Evolutionary conservation across 2,888 invertebrate species (phyloP).

Genomic region (Drosophila prostipennis): DNA sequence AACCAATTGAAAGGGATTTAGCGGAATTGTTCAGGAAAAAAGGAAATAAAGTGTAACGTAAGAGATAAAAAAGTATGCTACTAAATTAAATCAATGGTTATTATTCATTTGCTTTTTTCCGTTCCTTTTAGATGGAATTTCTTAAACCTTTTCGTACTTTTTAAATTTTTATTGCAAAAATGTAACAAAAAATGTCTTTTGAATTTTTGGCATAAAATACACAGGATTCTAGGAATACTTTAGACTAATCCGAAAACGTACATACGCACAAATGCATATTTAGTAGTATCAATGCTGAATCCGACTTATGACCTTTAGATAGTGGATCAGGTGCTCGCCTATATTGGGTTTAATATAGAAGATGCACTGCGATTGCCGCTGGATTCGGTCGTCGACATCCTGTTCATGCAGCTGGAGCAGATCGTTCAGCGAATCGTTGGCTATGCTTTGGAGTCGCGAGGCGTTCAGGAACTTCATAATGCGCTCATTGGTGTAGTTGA

Average conservation of each 20-base stretch:
- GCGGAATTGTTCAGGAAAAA: slow-evolving; percentile 37
- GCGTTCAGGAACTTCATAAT: slow-evolving; percentile 81
- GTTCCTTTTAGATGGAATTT: not conserved
- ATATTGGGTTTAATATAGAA: slow-evolving; percentile 82
- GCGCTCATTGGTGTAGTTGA: slow-evolving; percentile 80
- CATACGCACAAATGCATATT: not conserved
- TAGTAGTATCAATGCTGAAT: slow-evolving; percentile 36
- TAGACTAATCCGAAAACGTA: slow-evolving; percentile 13
- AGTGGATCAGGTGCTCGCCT: slow-evolving; percentile 81
- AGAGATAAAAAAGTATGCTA: not conserved
- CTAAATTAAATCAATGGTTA: too few species aligned
- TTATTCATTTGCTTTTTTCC: too few species aligned
- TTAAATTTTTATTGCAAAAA: slow-evolving; percentile 57
- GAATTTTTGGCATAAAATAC: slow-evolving; percentile 42
- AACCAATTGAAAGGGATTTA: slow-evolving; percentile 59
- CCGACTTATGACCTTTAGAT: slow-evolving; percentile 78
- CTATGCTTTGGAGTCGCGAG: slow-evolving; percentile 60
- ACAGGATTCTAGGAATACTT: slow-evolving; percentile 26
- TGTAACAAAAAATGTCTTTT: slow-evolving; percentile 48
- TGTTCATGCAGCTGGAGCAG: slow-evolving; percentile 64
- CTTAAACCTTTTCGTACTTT: not conserved
- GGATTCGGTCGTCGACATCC: slow-evolving; percentile 40
- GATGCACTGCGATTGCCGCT: slow-evolving; percentile 68
- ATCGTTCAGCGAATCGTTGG: slow-evolving; percentile 73
- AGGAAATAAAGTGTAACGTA: not conserved